Evolutionary conservation across 2,113 vertebrate genomes (phyloP).

Genomic region (Sebastes schlegelii): DNA sequence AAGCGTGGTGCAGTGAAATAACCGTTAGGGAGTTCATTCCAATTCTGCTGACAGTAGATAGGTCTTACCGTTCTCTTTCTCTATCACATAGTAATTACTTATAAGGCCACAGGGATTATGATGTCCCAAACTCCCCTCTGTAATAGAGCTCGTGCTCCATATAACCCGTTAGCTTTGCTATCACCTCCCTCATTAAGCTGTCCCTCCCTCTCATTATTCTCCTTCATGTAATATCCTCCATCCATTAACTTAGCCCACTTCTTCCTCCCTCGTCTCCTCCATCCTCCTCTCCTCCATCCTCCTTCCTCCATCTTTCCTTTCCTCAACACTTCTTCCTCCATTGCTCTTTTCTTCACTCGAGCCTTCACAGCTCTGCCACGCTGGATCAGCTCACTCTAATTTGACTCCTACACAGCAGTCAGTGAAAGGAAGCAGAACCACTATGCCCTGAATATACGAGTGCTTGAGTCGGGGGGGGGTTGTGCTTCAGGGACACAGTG

Average conservation of each 20-base stretch:
- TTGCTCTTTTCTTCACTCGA: conserved; percentile 54
- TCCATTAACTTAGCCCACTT: conserved; percentile 61
- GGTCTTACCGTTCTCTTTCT: conserved; percentile 64
- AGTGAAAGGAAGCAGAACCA: conserved; percentile 54
- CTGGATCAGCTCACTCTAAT: conserved; percentile 60
- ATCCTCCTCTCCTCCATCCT: conserved; percentile 13
- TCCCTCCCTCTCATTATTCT: conserved; percentile 65
- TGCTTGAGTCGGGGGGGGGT: background rate
- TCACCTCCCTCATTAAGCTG: conserved; percentile 63
- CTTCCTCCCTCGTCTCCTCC: conserved; percentile 25
- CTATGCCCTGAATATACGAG: conserved; percentile 30
- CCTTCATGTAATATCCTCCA: conserved; percentile 69
- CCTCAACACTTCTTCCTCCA: conserved; percentile 13
- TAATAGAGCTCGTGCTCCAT: conserved; percentile 71
- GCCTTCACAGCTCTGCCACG: conserved; percentile 60
- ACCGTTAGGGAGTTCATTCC: conserved; percentile 70
- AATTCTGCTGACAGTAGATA: conserved; percentile 79
- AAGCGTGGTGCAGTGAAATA: conserved; percentile 31
- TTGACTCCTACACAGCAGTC: conserved; percentile 66
- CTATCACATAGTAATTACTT: conserved; percentile 80
- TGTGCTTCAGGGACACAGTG: conserved; percentile 31
- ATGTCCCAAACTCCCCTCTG: conserved; percentile 73
- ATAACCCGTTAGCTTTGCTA: conserved; percentile 67
- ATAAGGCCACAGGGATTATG: conserved; percentile 75
- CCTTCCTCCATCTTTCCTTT: conserved; percentile 23